Conservation (phyloP, 2,113 vertebrate species). For the Boleophthalmus pectinirostris region DNA sequence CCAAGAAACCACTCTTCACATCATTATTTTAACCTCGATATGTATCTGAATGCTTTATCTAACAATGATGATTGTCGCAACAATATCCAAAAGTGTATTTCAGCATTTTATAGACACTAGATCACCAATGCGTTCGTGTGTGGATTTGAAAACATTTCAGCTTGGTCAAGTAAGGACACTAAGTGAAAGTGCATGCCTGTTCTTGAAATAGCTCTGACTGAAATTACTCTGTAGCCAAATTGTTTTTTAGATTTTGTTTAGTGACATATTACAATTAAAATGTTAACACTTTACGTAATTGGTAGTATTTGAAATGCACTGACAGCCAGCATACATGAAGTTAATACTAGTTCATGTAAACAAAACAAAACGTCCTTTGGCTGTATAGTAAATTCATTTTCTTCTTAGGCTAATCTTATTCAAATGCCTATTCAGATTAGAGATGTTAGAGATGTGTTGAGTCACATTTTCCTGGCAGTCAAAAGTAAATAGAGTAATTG, state of each 20-base stretch:
- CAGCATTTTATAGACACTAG: neutral
- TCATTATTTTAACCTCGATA: conserved; percentile 43
- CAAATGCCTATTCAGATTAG: neutral
- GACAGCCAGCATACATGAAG: too few species aligned
- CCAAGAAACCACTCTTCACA: conserved; percentile 24
- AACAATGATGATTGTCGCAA: neutral
- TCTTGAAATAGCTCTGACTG: conserved; percentile 51
- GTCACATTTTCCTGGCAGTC: neutral
- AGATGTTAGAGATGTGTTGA: neutral
- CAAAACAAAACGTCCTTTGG: neutral
- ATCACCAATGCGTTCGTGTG: neutral
- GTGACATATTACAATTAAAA: conserved; percentile 22
- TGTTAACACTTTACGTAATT: neutral
- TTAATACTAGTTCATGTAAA: neutral
- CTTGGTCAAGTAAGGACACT: conserved; percentile 13
- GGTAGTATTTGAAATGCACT: neutral
- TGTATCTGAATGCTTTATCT: conserved; percentile 20
- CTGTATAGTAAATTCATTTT: too few species aligned
- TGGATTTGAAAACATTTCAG: neutral
- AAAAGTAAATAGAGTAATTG: neutral
- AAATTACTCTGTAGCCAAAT: conserved; percentile 13
- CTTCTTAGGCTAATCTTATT: too few species aligned
- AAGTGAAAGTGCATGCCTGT: conserved; percentile 23
- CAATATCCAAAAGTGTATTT: too few species aligned
- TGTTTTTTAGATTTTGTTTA: conserved; percentile 5